Evolutionary conservation across 2,888 invertebrate species (phyloP).

Genomic region (Hartigia nigra): DNA sequence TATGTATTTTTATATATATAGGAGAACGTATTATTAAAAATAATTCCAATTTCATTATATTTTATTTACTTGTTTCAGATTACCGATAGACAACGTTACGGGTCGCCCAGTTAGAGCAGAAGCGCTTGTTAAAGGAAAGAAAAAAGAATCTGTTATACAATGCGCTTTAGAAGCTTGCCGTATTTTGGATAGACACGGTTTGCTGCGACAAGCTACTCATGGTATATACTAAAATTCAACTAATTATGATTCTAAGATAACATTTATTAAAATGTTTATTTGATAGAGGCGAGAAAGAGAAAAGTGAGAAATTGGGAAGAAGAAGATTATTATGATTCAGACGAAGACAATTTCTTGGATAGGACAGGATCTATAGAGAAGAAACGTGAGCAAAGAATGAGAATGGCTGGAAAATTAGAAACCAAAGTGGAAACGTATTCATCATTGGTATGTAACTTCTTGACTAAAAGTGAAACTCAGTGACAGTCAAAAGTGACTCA

Average conservation of each 20-base stretch:
- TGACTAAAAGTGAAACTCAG: too few species aligned
- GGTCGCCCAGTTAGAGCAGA: slow-evolving; percentile 86
- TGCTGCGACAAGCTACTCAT: slow-evolving; percentile 87
- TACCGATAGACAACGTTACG: slow-evolving; percentile 83
- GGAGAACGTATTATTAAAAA: slow-evolving; percentile 22
- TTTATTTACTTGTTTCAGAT: slow-evolving; percentile 65
- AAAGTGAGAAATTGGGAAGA: slow-evolving; percentile 84
- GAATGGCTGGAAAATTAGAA: slow-evolving; percentile 69
- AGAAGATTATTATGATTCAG: slow-evolving; percentile 93
- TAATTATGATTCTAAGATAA: slow-evolving; percentile 2
- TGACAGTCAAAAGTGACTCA: too few species aligned
- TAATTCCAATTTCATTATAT: slow-evolving; percentile 18
- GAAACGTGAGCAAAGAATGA: slow-evolving; percentile 84
- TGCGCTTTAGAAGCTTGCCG: slow-evolving; percentile 96
- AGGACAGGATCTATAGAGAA: slow-evolving; percentile 92
- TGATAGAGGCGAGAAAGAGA: slow-evolving; percentile 81
- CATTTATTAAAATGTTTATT: slow-evolving; percentile 9
- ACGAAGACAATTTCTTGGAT: slow-evolving; percentile 96
- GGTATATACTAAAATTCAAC: slow-evolving; percentile 68
- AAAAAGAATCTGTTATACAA: slow-evolving; percentile 92
- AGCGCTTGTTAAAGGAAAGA: slow-evolving; percentile 88
- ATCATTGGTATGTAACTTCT: slow-evolving; percentile 69
- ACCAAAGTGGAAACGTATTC: slow-evolving; percentile 76
- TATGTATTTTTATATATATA: slow-evolving; percentile 52
- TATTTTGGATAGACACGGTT: slow-evolving; percentile 87